Conservation (phyloP, 1,140 invertebrate species). For the Chrysomallon squamiferum region DNA sequence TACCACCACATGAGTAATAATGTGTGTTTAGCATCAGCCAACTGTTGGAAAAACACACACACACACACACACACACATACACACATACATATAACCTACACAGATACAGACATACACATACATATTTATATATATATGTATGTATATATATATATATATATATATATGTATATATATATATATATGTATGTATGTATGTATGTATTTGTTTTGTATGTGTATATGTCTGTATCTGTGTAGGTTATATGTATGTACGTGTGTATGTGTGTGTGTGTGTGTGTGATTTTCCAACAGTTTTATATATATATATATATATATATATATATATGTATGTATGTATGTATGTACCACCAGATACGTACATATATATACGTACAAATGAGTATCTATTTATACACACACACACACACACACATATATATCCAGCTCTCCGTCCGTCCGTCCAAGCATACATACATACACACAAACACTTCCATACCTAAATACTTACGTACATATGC, state of each 20-base stretch:
- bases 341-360: constrained; percentile 7
- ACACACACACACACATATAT: no score
- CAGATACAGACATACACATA: constrained; percentile 17
- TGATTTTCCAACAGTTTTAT: constrained; percentile 9
- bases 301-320: constrained; percentile 31
- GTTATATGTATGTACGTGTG: constrained; percentile 4
- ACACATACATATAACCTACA: constrained; percentile 11
- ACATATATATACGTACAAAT: no score
- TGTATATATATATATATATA: no score
- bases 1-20: no score
- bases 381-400: no score
- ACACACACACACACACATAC: constrained; percentile 8
- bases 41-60: neutral
- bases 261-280: constrained; percentile 9
- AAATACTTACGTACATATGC: no score
- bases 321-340: constrained; percentile 21
- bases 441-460: no score
- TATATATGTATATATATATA: no score
- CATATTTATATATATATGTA: constrained; percentile 6
- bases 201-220: constrained; percentile 14
- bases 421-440: no score
- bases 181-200: constrained; percentile 9
- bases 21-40: no score
- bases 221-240: constrained; percentile 17
- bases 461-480: no score